phyloP scores from a whole-genome alignment of 2,888 invertebrate genomes.

The Synanthedon andrenaeformis region DNA sequence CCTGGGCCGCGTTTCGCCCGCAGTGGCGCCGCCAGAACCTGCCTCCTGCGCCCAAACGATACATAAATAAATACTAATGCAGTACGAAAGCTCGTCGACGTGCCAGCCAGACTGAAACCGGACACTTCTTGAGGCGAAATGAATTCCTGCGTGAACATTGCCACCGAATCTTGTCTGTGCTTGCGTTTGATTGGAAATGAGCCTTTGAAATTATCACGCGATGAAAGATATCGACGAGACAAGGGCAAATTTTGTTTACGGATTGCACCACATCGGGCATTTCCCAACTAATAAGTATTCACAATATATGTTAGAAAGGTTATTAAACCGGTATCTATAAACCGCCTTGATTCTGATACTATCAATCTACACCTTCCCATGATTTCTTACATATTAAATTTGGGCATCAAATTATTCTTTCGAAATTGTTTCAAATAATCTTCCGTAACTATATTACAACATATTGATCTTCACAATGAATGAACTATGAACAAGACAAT shows the following conservation, averaged over 20 bases:
- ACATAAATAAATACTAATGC: constrained; percentile 67
- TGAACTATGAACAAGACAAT: too few species aligned
- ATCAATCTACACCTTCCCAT: neutral
- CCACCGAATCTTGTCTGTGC: constrained; percentile 42
- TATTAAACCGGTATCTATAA: constrained; percentile 33
- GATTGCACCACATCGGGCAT: constrained; percentile 18
- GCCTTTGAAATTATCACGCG: neutral
- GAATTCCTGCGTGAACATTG: constrained; percentile 59
- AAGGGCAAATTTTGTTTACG: too few species aligned
- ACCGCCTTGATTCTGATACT: constrained; percentile 5
- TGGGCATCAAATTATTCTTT: too few species aligned
- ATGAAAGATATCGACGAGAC: neutral
- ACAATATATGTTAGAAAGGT: constrained; percentile 27
- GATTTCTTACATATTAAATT: too few species aligned
- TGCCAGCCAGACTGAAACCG: constrained; percentile 69
- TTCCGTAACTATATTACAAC: too few species aligned
- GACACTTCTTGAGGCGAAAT: constrained; percentile 57
- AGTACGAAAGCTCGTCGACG: constrained; percentile 52
- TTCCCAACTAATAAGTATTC: constrained; percentile 25
- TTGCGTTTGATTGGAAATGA: neutral
- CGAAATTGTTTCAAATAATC: too few species aligned
- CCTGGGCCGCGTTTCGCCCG: constrained; percentile 35
- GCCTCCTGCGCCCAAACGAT: constrained; percentile 56
- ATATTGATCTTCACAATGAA: too few species aligned
- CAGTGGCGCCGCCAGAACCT: constrained; percentile 45